Percentiles rank a stretch among this genome's conserved stretches.
phyloP scores from a whole-genome alignment of 2,797 vertebrate genomes.

The Valencia hispanica region DNA sequence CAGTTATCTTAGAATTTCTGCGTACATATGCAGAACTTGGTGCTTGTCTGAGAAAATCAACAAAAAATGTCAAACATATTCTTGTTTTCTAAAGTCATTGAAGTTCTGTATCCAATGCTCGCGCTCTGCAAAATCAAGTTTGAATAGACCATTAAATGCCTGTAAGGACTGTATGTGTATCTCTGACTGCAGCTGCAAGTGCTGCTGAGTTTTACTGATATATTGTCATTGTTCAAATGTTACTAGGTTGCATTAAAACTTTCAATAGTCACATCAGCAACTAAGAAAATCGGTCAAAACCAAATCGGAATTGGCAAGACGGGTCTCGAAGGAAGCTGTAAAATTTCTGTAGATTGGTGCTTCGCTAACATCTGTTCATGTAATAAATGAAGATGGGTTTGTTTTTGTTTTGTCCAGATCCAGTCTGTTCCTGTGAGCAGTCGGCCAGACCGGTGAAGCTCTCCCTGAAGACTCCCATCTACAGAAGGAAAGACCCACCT shows the following conservation, averaged over 20 bases:
- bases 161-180: background rate
- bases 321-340: background rate
- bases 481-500: constrained; percentile 30
- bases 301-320: background rate
- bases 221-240: background rate
- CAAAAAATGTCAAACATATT: background rate
- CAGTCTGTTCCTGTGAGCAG: constrained; percentile 41
- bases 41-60: background rate
- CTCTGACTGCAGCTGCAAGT: background rate
- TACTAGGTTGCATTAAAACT: background rate
- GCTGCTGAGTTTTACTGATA: background rate
- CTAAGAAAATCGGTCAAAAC: background rate
- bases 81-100: too few relatives aligned
- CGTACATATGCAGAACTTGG: too few relatives aligned
- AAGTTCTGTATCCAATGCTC: too few relatives aligned
- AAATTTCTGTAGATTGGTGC: background rate
- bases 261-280: background rate
- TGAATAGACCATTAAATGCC: background rate
- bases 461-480: constrained; percentile 13
- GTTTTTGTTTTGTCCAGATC: constrained; percentile 52
- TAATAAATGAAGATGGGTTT: background rate
- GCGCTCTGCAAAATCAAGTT: too few relatives aligned
- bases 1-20: too few relatives aligned
- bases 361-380: background rate
- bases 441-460: constrained; percentile 33